Evolutionary conservation across 1,140 invertebrate genomes (phyloP).

Genomic region (Paraescarpia echinospica): DNA sequence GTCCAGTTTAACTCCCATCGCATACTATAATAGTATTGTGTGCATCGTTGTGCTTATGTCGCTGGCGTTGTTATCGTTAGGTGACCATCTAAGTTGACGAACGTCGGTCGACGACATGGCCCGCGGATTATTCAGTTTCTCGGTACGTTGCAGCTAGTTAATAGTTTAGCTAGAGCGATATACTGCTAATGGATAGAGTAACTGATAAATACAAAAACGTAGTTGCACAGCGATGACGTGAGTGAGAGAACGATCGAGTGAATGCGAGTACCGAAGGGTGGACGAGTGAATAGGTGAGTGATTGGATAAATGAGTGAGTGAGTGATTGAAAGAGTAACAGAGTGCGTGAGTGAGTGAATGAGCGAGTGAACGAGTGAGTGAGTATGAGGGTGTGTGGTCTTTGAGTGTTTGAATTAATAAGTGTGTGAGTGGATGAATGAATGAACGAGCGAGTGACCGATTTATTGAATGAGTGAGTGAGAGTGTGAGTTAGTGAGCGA

Average conservation of each 20-base stretch:
- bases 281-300: too few relatives aligned
- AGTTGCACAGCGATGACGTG: too few relatives aligned
- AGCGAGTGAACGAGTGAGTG: not conserved
- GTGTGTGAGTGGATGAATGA: not conserved
- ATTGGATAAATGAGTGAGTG: too few relatives aligned
- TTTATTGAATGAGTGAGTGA: not conserved
- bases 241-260: too few relatives aligned
- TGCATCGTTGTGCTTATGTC: not conserved
- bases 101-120: not conserved
- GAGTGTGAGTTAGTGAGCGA: too few relatives aligned
- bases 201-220: too few relatives aligned
- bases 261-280: too few relatives aligned
- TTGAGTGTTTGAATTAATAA: not conserved
- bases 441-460: not conserved
- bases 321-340: too few relatives aligned
- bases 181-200: not conserved
- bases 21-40: not conserved
- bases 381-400: not conserved
- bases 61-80: not conserved
- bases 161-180: not conserved
- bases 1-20: too few relatives aligned
- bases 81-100: too few relatives aligned
- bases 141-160: not conserved
- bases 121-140: not conserved
- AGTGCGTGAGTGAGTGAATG: too few relatives aligned